Percentiles rank a stretch among this genome's conserved stretches.
Evolutionary conservation across 2,113 vertebrate genomes (phyloP).

Genomic region (Nipponia nippon): DNA sequence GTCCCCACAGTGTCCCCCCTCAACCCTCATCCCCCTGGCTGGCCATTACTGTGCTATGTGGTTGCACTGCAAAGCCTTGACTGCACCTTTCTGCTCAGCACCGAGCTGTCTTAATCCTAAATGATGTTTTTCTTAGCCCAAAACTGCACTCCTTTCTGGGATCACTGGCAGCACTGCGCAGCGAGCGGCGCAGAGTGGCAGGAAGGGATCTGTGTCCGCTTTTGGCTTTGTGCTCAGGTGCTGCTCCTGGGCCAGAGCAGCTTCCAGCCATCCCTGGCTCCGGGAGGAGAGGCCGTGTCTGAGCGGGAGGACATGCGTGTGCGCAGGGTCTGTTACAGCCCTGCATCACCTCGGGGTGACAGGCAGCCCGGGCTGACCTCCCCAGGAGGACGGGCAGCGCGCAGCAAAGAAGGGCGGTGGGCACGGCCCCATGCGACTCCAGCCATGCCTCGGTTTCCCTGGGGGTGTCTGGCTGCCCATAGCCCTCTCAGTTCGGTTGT

Average conservation of each 20-base stretch:
- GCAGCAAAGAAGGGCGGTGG: not conserved
- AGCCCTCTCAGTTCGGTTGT: not conserved
- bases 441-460: rapidly evolving
- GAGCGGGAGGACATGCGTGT: rapidly evolving
- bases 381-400: not conserved
- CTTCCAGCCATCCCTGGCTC: not conserved
- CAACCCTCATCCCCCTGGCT: no score
- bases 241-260: not conserved
- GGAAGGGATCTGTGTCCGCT: not conserved
- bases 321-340: not conserved
- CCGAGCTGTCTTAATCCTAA: not conserved
- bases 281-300: not conserved
- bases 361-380: not conserved
- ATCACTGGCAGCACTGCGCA: not conserved
- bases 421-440: rapidly evolving
- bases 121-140: not conserved
- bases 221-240: not conserved
- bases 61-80: not conserved
- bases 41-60: rapidly evolving
- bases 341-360: rapidly evolving
- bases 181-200: not conserved
- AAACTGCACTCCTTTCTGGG: not conserved
- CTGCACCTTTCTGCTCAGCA: not conserved
- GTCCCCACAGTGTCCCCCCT: not conserved
- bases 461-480: not conserved